Evolutionary conservation across 1,140 invertebrate genomes (phyloP), one percentile per base, ranked within the genome.

Genomic region (Aphaenogaster floridana): DNA sequence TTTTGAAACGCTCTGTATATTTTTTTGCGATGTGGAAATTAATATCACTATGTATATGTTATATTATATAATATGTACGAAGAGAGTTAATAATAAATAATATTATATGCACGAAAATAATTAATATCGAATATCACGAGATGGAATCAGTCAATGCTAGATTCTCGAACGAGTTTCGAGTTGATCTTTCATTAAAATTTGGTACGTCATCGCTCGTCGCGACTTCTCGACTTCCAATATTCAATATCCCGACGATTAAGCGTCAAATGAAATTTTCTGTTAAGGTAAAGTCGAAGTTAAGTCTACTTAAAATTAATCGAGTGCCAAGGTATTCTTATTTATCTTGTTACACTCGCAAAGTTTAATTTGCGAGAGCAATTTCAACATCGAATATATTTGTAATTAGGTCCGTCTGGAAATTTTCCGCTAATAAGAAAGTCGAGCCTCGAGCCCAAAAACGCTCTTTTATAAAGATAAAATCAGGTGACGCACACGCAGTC

Each of bases 261-360:
- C 66, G 52, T 57, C 79, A 57, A 81, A 81, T 71, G 66, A 81
- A 81, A 81, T 81, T 81, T 76, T 81, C 79, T 57, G 64, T 34
- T 42, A 69, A 71, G 64, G 15, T 42, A 28, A 71, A 81, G 79
- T 57, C 79, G 50, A 81, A 81, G 79, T 71, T 71, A 71, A 81
- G 66, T 81, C 79, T 81, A 81, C 50, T 81, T 81, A 81, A 81
- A 81, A 81, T 81, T 81, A 81, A 81, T 80, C 79, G 66, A 81
- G 66, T 59, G 66, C 15, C 66, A 71, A 59, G 50, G 52, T 48
- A 45, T 71, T 81, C 79, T 81, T 81, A 81, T 81, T 81, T 81
- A 71, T 81, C 79, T 57, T 81, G 15, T 71, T 81, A 71, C 48
- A 69, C 9, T 54, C 64, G 66, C 66, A 15, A 54, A 48, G 39